A percentile compares a stretch with the other conserved stretches of the same genome.
Conservation (phyloP, 2,888 invertebrate genomes). For the Ophion costatus region DNA sequence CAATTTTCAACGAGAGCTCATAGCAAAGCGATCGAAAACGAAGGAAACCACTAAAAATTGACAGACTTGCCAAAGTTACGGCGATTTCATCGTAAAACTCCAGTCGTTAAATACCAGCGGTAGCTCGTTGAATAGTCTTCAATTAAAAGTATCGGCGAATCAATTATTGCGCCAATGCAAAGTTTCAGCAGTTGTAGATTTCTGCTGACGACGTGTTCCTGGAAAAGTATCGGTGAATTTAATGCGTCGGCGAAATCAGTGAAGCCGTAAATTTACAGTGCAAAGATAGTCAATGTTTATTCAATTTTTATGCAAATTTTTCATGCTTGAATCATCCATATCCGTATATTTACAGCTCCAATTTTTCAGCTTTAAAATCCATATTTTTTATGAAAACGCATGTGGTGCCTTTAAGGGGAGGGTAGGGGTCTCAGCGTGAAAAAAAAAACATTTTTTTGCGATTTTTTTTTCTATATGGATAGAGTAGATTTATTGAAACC, state of each 20-base stretch:
- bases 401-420: too few species aligned
- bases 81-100: conserved; percentile 17
- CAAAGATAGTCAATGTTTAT: background rate
- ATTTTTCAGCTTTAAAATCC: too few species aligned
- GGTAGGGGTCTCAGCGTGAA: too few species aligned
- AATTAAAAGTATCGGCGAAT: conserved; percentile 56
- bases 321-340: background rate
- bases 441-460: too few species aligned
- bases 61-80: conserved; percentile 9
- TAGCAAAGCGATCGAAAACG: conserved; percentile 2
- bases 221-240: conserved; percentile 16
- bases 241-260: background rate
- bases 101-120: conserved; percentile 23
- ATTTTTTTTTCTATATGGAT: too few species aligned
- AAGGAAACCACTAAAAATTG: conserved; percentile 25
- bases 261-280: background rate
- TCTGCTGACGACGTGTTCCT: conserved; percentile 13
- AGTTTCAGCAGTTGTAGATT: conserved; percentile 27
- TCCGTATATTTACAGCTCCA: background rate
- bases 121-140: conserved; percentile 33
- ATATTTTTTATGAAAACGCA: too few species aligned
- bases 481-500: too few species aligned
- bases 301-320: background rate
- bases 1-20: conserved; percentile 24
- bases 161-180: conserved; percentile 40